Evolutionary conservation across 2,797 vertebrate genomes (phyloP).

Genomic region (Falco concolor): DNA sequence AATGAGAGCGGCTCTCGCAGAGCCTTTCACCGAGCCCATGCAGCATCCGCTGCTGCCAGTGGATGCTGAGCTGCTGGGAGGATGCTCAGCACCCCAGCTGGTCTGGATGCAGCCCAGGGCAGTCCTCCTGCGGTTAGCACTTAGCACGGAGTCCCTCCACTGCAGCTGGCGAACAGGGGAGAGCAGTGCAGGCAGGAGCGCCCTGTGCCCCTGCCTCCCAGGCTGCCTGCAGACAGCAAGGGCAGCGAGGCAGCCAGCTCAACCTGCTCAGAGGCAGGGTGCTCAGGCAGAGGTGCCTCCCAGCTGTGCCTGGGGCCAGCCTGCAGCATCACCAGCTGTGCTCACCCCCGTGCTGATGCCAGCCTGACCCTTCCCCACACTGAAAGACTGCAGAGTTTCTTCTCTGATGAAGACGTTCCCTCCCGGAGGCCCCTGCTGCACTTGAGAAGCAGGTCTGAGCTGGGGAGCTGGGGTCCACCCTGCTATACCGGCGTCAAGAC

Average conservation of each 20-base stretch:
- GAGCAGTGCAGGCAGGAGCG: not conserved
- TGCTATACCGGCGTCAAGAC: rapidly evolving
- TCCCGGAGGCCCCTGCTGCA: not conserved
- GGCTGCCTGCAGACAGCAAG: not conserved
- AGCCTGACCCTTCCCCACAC: not conserved
- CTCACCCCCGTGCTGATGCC: rapidly evolving
- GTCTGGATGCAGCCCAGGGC: not conserved
- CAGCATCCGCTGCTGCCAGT: rapidly evolving
- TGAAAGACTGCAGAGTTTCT: not conserved
- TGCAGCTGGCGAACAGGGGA: not conserved
- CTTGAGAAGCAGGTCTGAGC: not conserved
- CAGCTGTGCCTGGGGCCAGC: not conserved
- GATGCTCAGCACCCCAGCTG: not conserved
- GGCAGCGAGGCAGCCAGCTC: not conserved
- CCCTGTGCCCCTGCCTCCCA: not conserved
- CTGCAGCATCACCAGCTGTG: not conserved
- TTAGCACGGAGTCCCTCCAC: not conserved
- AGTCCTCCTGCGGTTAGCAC: not conserved
- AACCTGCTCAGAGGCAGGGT: not conserved
- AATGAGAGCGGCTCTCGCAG: not conserved
- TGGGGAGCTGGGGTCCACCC: not conserved
- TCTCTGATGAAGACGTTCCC: not conserved
- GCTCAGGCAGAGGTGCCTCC: not conserved
- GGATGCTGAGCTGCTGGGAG: not conserved
- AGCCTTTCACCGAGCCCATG: not conserved